Base-by-base conservation (phyloP, 2,888 invertebrate species). In the Eupithecia dodoneata region DNA sequence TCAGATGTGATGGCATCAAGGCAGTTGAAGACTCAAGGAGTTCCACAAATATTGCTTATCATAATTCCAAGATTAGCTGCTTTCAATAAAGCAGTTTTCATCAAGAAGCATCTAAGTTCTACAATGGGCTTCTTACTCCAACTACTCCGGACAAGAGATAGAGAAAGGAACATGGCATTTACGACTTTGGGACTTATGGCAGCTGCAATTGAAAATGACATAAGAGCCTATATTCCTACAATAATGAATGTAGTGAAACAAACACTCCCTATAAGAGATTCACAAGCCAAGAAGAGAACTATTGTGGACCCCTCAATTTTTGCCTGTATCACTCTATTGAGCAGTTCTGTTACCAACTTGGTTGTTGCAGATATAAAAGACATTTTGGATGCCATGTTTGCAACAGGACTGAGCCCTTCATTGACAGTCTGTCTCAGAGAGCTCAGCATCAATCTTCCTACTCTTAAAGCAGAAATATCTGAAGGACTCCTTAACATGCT, bases 21-120 rank as follows among this genome's bases (percentile, higher is more conserved):
- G 77, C 92, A 96, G 73, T 96, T 97, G 0, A 96, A 97, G 84
- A 97, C 97, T 73, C 94, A 96, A 6, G 97, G 98, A 88, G 98
- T 99, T 42, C 99, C 99, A 83, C 98, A 98, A 87, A 97, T 98
- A 0, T 92, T 99, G 15, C 96, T 99, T 76, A 97, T 97, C 63
- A 96, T 99, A 71, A 95, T 99, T 78, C 99, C 99, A 0, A 96
- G 99, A 81, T 93, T 99, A 73, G 99, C 99, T 7, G 98, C 99
- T n/a, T 99, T 99, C 86, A 97, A 98, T 89, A 97, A 97, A 78
- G 96, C 97, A 7, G 96, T 96, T 76, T 99, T 99, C 88, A 96
- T 97, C 0, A 96, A 96, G 76, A 96, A 97, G 83, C 97, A 98
- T 90, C 93, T 98, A 0, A 96, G 95, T 65, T 96, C 96, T 0